Base-by-base conservation (phyloP, 2,888 invertebrate species). In the Ectemnius cavifrons region DNA sequence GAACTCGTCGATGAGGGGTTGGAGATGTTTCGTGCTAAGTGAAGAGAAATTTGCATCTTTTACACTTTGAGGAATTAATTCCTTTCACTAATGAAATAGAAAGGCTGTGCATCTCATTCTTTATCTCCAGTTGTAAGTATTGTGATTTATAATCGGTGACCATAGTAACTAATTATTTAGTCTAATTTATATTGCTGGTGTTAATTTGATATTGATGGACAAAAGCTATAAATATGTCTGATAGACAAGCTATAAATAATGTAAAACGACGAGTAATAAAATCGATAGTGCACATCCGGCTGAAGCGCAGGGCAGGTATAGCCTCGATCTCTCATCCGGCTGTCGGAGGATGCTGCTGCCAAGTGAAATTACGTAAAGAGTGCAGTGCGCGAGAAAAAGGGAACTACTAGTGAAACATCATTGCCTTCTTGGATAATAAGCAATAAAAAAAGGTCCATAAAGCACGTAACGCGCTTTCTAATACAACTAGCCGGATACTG, bases 391-490 rank as follows among this genome's bases (percentile, higher is more conserved):
- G 37, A 68, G 62, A 59, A 74, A 65, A 71, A 62, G 67, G 62
- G 75, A 85, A 79, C 82, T 79, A 77, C 74, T 79, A 65, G 62
- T 63, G 67, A 80, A 77, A 79, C 74, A 80, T 79, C 76, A 75
- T 65, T 75, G 66, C 61, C 69, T 37, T 71, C 63, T 65, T 78
- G 75, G 76, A 77, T 80, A 83, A 83, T 75, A 76, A 71, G 68
- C 67, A 68, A 75, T 77, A 79, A 75, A 82, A 79, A 75, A 81
- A 82, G 77, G 70, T 76, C 63, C 52, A 64, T 77, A 81, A 52
- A 79, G 84, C 83, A 84, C 82, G 81, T 83, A 86, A 86, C 83
- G 80, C 84, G 80, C 86, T 86, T 85, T 85, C 86, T 86, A 86
- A 81, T 80, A 79, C 77, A 72, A 60, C 63, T 62, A 67, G 73